A percentile compares a stretch with the other conserved stretches of the same genome.
These are phyloP conservation scores for Dinocampus coccinellae DNA, from an alignment of 2,888 invertebrate genomes.

Conservation along the genomic window DNA sequence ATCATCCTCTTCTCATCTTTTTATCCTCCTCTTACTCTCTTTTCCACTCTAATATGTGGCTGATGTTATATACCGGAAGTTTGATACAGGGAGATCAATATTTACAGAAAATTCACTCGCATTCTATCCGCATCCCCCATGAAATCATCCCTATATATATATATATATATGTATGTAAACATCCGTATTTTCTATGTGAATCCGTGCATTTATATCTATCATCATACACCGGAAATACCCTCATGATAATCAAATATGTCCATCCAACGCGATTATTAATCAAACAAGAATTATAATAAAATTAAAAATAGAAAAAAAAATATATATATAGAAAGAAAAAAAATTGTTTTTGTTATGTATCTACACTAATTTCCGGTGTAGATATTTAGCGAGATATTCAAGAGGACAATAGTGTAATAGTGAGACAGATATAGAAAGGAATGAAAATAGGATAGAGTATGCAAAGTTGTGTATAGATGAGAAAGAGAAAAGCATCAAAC, in stretches of 20 bases:
- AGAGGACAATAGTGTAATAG: too few relatives aligned
- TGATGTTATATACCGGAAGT: constrained; percentile 28
- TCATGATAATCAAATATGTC: constrained; percentile 20
- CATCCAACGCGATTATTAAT: too few relatives aligned
- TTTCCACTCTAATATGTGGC: not conserved
- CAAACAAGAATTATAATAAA: too few relatives aligned
- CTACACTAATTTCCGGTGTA: not conserved
- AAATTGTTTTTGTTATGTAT: not conserved
- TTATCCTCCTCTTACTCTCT: not conserved
- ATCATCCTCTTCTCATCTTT: not conserved
- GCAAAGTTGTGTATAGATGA: not conserved
- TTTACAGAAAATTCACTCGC: constrained; percentile 34
- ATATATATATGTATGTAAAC: not conserved
- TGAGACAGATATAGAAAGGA: too few relatives aligned
- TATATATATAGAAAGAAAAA: too few relatives aligned
- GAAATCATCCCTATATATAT: not conserved
- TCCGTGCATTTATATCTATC: not conserved
- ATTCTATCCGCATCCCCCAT: not conserved
- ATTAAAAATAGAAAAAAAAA: too few relatives aligned
- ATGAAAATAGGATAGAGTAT: too few relatives aligned
- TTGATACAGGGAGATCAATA: constrained; percentile 34
- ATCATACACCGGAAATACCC: not conserved
- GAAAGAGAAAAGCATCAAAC: constrained; percentile 55
- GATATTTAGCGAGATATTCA: not conserved
- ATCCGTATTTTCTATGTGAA: not conserved